phyloP scores from a whole-genome alignment of 2,888 invertebrate species.

The Adelognathus sp. region DNA sequence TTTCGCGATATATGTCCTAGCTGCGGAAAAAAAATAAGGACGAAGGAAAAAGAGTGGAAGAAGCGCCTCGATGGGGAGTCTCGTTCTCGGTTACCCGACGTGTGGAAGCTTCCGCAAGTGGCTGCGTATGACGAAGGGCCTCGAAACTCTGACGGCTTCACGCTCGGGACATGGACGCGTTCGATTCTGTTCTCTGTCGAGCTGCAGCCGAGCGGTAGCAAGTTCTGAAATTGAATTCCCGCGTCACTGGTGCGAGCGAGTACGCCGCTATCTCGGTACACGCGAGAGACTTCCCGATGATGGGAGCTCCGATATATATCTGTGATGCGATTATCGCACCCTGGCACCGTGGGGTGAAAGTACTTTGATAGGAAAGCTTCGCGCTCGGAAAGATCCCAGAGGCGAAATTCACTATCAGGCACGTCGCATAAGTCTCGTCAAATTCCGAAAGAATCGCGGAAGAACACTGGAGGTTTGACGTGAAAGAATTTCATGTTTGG shows the following conservation, averaged over 20 bases:
- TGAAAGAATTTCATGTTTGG: background rate
- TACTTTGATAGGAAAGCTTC: conserved; percentile 37
- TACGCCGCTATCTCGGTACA: conserved; percentile 13
- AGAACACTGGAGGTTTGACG: background rate
- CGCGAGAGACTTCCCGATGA: conserved; percentile 42
- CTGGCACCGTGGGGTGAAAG: conserved; percentile 18
- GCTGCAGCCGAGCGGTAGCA: conserved; percentile 19
- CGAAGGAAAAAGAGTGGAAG: background rate
- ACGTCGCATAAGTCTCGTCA: conserved; percentile 1
- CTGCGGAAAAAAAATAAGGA: background rate
- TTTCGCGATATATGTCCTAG: conserved; percentile 19
- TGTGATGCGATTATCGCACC: conserved; percentile 57
- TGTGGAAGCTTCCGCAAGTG: conserved; percentile 48
- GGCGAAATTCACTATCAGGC: background rate
- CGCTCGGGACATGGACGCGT: conserved; percentile 29
- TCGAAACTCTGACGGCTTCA: conserved; percentile 9
- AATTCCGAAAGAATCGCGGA: background rate
- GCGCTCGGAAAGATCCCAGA: background rate
- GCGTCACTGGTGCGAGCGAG: conserved; percentile 10
- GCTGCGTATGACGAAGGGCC: conserved; percentile 52
- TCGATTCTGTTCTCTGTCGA: conserved; percentile 46
- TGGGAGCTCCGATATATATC: conserved; percentile 53
- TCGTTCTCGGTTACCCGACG: conserved; percentile 42
- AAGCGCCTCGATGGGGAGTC: conserved; percentile 3
- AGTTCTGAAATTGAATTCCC: conserved; percentile 59